Evolutionary conservation across 1,140 invertebrate species (phyloP).

Genomic region (Drosophila asahinai): DNA sequence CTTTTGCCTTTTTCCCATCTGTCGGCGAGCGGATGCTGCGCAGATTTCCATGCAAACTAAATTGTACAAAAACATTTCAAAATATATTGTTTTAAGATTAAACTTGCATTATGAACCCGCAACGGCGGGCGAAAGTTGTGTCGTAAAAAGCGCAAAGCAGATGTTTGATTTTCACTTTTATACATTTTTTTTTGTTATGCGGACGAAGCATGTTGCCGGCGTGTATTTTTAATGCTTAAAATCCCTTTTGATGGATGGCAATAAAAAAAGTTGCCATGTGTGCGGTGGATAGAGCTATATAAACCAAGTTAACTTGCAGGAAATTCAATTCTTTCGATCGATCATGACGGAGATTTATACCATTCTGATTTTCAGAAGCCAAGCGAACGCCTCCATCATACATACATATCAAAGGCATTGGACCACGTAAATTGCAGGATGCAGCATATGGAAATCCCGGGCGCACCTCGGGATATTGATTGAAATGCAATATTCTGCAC

Average conservation of each 20-base stretch:
- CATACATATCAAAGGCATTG: conserved; percentile 5
- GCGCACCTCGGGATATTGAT: conserved; percentile 56
- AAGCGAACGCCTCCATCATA: background rate
- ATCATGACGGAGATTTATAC: background rate
- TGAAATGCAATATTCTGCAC: conserved; percentile 61
- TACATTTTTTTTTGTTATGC: conserved; percentile 16
- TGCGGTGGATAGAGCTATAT: conserved; percentile 2
- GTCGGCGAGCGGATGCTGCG: conserved; percentile 25
- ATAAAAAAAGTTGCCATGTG: conserved; percentile 60
- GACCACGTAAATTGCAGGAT: conserved; percentile 17
- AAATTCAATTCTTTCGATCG: conserved; percentile 2
- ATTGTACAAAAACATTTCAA: conserved; percentile 33
- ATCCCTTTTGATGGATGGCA: conserved; percentile 52
- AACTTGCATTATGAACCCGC: conserved; percentile 74
- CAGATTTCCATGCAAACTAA: conserved; percentile 33
- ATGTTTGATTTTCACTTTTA: conserved; percentile 76
- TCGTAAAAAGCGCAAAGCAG: conserved; percentile 65
- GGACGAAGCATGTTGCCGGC: conserved; percentile 43
- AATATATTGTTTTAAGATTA: conserved; percentile 72
- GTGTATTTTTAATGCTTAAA: conserved; percentile 68
- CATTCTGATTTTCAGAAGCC: conserved; percentile 8
- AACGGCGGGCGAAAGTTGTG: conserved; percentile 27
- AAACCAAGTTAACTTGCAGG: conserved; percentile 2
- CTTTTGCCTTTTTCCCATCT: conserved; percentile 70
- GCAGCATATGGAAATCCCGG: conserved; percentile 44